Evolutionary conservation across 2,888 invertebrate species (phyloP).

Genomic region (Mermis nigrescens): DNA sequence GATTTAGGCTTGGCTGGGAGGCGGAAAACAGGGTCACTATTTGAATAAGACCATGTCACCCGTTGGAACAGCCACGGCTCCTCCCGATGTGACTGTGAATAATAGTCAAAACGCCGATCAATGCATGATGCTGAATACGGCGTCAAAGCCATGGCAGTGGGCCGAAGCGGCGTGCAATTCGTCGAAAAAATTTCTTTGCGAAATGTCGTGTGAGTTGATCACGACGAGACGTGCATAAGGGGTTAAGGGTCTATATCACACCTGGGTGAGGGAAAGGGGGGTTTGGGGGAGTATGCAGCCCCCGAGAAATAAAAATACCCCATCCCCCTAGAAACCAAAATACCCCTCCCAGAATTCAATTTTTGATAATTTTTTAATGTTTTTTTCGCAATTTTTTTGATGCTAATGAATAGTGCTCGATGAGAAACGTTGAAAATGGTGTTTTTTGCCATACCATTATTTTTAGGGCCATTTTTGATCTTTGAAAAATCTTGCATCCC

Average conservation of each 20-base stretch:
- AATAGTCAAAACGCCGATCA: not conserved
- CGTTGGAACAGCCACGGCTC: not conserved
- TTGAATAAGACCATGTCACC: not conserved
- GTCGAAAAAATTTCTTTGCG: not conserved
- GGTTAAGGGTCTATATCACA: not conserved
- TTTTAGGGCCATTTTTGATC: no score
- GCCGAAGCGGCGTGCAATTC: not conserved
- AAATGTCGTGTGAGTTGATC: not conserved
- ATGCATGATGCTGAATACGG: not conserved
- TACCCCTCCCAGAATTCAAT: no score
- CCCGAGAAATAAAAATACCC: no score
- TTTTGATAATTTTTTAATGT: no score
- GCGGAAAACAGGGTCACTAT: not conserved
- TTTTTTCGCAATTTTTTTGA: no score
- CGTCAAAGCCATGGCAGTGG: not conserved
- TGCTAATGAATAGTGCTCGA: no score
- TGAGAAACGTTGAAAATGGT: no score
- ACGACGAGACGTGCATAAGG: not conserved
- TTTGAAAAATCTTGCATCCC: no score
- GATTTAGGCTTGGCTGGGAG: not conserved
- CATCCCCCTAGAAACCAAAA: no score
- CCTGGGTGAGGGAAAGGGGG: no score
- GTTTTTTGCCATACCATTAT: no score
- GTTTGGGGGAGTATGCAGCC: no score
- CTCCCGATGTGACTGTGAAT: not conserved